These are phyloP conservation scores for Coptotermes formosanus DNA, from an alignment of 1,140 invertebrate genomes.

Conservation along the genomic window DNA sequence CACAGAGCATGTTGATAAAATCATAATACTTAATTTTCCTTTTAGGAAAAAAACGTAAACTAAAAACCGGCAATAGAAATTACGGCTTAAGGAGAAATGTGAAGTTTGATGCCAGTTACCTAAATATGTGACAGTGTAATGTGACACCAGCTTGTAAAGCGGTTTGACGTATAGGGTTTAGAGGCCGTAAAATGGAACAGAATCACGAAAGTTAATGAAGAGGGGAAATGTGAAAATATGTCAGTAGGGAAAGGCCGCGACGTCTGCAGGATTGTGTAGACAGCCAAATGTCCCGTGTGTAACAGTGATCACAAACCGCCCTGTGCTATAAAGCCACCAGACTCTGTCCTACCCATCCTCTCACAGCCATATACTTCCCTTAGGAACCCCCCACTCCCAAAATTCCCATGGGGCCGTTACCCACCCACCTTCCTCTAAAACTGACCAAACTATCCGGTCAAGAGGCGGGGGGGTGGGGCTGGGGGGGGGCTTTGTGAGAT, in stretches of 20 bases:
- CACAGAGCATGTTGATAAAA: too few species aligned
- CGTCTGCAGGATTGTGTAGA: background rate
- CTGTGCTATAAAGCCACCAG: background rate
- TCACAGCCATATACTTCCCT: background rate
- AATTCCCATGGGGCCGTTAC: background rate
- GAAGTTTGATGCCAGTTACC: too few species aligned
- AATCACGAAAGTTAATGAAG: background rate
- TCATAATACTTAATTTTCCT: too few species aligned
- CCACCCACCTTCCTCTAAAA: background rate
- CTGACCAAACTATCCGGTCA: conserved; percentile 12
- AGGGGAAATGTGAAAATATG: background rate
- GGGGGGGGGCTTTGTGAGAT: conserved; percentile 20
- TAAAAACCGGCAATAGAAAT: background rate
- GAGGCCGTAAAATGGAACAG: background rate
- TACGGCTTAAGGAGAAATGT: background rate
- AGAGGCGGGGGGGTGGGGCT: background rate
- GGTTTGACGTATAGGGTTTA: background rate
- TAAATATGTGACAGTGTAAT: too few species aligned
- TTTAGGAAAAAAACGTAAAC: too few species aligned
- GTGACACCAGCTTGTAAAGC: background rate
- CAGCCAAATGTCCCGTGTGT: background rate
- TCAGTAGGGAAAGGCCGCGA: background rate
- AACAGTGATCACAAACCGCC: background rate
- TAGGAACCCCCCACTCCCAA: background rate
- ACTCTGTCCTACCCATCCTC: background rate